Evolutionary conservation across 2,113 vertebrate genomes (phyloP).

Genomic region (Oxygymnocypris stewartii): DNA sequence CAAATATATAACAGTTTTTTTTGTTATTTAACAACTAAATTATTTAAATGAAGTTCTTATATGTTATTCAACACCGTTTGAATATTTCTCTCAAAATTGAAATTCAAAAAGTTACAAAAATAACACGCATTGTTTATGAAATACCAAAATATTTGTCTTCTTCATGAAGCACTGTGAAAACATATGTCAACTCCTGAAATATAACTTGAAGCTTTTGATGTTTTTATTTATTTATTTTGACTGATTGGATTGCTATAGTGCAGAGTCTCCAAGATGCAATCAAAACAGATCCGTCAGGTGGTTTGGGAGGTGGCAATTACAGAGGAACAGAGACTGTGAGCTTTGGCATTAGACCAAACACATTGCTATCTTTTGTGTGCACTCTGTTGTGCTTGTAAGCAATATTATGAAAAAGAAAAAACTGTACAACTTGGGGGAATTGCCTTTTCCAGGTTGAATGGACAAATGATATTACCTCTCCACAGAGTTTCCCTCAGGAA

Average conservation of each 20-base stretch:
- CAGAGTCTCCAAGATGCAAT: not conserved
- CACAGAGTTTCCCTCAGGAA: not conserved
- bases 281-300: not conserved
- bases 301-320: slow-evolving; percentile 12
- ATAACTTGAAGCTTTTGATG: not conserved
- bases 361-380: not conserved
- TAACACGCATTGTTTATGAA: not conserved
- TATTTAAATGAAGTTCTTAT: not conserved
- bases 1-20: not conserved
- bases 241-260: slow-evolving; percentile 7
- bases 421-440: not conserved
- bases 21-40: not conserved
- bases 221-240: not conserved
- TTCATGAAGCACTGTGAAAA: not conserved
- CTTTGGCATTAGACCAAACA: not conserved
- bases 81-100: not conserved
- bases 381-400: slow-evolving; percentile 12
- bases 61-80: no score
- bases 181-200: not conserved
- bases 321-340: slow-evolving; percentile 5
- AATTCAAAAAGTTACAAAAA: not conserved
- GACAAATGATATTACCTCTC: slow-evolving; percentile 7
- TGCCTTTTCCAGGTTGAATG: slow-evolving; percentile 9
- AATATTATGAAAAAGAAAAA: not conserved
- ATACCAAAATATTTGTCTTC: no score